Percentiles rank a stretch among this genome's conserved stretches.
Evolutionary conservation across 2,888 invertebrate genomes (phyloP).

Genomic region (Leuctra nigra): DNA sequence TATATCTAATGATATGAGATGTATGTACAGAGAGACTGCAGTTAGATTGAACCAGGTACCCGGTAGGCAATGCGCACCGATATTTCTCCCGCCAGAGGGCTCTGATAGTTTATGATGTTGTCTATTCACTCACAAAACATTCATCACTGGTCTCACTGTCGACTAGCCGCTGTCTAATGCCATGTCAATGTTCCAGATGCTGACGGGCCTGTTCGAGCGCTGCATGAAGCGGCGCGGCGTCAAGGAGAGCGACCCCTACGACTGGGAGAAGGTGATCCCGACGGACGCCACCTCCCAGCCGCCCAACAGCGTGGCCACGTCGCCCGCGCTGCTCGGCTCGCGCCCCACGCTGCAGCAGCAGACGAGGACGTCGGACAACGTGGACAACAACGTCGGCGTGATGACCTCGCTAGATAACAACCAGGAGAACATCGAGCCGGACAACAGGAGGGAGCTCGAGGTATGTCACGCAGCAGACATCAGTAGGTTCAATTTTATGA

Average conservation of each 20-base stretch:
- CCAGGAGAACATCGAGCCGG: constrained; percentile 62
- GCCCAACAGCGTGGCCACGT: constrained; percentile 30
- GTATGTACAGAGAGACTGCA: no score
- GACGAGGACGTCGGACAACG: constrained; percentile 41
- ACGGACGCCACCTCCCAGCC: constrained; percentile 29
- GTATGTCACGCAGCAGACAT: no score
- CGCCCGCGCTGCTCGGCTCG: constrained; percentile 34
- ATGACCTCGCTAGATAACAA: constrained; percentile 48
- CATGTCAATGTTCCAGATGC: constrained; percentile 60
- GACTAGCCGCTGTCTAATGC: no score
- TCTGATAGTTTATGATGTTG: no score
- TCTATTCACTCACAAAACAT: no score
- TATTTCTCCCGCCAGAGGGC: no score
- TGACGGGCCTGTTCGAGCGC: constrained; percentile 78
- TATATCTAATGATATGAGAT: no score
- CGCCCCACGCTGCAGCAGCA: constrained; percentile 35
- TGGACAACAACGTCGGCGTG: constrained; percentile 39
- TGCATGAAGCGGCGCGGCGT: constrained; percentile 93
- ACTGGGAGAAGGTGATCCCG: constrained; percentile 73
- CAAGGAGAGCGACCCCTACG: constrained; percentile 84
- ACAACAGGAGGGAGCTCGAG: constrained; percentile 49
- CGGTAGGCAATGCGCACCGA: no score
- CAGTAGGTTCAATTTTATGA: no score
- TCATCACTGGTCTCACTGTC: no score
- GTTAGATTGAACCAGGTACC: no score